Evolutionary conservation across 2,888 invertebrate species (phyloP).

Genomic region (Meiosimyza platycephala): DNA sequence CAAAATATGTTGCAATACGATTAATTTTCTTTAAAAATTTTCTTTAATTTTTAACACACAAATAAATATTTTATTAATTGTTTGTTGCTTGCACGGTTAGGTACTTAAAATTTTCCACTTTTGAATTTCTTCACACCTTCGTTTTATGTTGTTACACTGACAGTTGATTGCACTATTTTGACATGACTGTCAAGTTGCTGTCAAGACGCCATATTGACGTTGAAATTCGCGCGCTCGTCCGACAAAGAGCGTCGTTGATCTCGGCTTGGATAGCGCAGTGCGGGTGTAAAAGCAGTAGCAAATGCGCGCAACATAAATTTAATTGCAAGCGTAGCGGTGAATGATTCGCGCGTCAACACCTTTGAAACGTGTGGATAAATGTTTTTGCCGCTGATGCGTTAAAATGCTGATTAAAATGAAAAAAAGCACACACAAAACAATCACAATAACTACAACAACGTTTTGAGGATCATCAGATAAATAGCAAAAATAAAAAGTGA

Average conservation of each 20-base stretch:
- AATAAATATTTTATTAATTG: neutral
- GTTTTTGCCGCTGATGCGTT: neutral
- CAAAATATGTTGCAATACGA: no score
- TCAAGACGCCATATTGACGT: constrained; percentile 46
- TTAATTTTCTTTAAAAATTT: no score
- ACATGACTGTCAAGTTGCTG: constrained; percentile 45
- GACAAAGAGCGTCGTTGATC: neutral
- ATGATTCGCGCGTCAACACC: constrained; percentile 8
- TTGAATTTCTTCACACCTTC: constrained; percentile 17
- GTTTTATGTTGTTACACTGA: constrained; percentile 21
- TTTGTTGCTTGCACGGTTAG: neutral
- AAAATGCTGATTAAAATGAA: neutral
- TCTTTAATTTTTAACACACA: no score
- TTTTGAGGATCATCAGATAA: neutral
- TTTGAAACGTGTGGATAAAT: neutral
- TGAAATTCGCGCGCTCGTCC: constrained; percentile 24
- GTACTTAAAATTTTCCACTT: neutral
- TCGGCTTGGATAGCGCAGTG: neutral
- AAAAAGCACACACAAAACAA: constrained; percentile 1
- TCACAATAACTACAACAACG: constrained; percentile 15
- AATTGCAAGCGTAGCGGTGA: constrained; percentile 22
- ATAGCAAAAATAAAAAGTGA: neutral
- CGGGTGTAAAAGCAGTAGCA: neutral
- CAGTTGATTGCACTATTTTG: constrained; percentile 43
- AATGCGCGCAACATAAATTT: constrained; percentile 6